phyloP scores from a whole-genome alignment of 2,888 invertebrate genomes.

The Horisme vitalbata region DNA sequence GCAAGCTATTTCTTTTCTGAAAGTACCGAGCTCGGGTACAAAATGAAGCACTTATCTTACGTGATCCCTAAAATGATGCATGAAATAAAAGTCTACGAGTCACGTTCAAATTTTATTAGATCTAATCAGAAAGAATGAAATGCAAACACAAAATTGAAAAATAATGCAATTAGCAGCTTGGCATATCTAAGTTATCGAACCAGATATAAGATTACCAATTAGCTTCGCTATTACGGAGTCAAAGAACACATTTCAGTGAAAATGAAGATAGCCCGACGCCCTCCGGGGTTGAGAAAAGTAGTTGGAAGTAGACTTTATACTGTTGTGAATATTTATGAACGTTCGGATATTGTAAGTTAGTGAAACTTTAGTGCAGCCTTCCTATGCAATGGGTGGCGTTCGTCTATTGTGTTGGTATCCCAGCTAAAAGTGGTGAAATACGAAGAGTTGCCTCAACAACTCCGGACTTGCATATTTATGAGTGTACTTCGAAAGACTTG shows the following conservation, averaged over 20 bases:
- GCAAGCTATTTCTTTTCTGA: constrained; percentile 33
- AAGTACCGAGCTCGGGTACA: constrained; percentile 13
- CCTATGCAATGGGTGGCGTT: constrained; percentile 53
- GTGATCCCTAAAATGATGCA: constrained; percentile 4
- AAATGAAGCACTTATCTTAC: constrained; percentile 7
- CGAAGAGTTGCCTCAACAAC: constrained; percentile 62
- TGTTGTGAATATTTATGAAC: constrained; percentile 72
- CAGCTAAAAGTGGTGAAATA: constrained; percentile 66
- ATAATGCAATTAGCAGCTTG: constrained; percentile 27
- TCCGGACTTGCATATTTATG: constrained; percentile 73
- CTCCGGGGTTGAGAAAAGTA: constrained; percentile 53
- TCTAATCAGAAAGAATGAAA: constrained; percentile 2
- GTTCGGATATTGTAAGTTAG: constrained; percentile 67
- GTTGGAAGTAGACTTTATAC: constrained; percentile 53
- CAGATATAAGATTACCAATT: constrained; percentile 37
- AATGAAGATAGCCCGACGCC: constrained; percentile 42
- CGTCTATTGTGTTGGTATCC: constrained; percentile 62
- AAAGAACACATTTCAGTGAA: constrained; percentile 47
- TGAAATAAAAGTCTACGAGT: constrained; percentile 4
- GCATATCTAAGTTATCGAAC: constrained; percentile 19
- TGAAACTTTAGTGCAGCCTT: constrained; percentile 57
- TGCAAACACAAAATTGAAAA: constrained; percentile 19
- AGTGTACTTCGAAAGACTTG: constrained; percentile 71
- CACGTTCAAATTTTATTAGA: constrained; percentile 3
- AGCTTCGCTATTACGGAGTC: constrained; percentile 24